phyloP scores from a whole-genome alignment of 1,140 invertebrate species.

The Ceratina calcarata region DNA sequence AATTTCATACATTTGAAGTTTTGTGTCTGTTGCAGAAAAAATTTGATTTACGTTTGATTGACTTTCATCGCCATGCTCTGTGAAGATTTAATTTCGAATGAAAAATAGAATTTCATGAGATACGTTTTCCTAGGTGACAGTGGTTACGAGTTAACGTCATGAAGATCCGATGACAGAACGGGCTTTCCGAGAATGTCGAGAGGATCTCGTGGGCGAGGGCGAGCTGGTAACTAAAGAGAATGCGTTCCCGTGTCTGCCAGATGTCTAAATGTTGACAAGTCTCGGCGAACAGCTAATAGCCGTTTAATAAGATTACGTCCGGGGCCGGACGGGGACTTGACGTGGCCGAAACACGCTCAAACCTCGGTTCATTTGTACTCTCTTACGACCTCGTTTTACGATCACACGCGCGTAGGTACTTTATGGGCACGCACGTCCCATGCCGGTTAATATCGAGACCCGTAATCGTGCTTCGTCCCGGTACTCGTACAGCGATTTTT shows the following conservation, averaged over 20 bases:
- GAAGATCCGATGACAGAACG: not conserved
- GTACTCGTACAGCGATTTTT: conserved; percentile 55
- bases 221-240: conserved; percentile 64
- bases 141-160: not conserved
- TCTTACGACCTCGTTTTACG: conserved; percentile 73
- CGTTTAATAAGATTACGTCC: conserved; percentile 80
- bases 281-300: conserved; percentile 77
- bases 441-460: conserved; percentile 34
- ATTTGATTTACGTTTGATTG: too few relatives aligned
- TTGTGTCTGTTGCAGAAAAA: too few relatives aligned
- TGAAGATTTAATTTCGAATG: too few relatives aligned
- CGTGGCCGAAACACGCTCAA: conserved; percentile 73
- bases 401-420: conserved; percentile 64
- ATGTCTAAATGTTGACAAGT: conserved; percentile 79
- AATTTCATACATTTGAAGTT: too few relatives aligned
- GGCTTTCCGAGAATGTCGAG: conserved; percentile 19
- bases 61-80: too few relatives aligned
- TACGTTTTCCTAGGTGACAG: too few relatives aligned
- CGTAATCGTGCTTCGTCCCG: conserved; percentile 14
- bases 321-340: conserved; percentile 71
- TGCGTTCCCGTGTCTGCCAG: conserved; percentile 76
- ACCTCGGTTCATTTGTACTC: conserved; percentile 59
- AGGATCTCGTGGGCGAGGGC: conserved; percentile 67
- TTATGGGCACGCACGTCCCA: conserved; percentile 54
- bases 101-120: too few relatives aligned